Conservation (phyloP, 2,888 invertebrate genomes). For the Nemurella pictetii region DNA sequence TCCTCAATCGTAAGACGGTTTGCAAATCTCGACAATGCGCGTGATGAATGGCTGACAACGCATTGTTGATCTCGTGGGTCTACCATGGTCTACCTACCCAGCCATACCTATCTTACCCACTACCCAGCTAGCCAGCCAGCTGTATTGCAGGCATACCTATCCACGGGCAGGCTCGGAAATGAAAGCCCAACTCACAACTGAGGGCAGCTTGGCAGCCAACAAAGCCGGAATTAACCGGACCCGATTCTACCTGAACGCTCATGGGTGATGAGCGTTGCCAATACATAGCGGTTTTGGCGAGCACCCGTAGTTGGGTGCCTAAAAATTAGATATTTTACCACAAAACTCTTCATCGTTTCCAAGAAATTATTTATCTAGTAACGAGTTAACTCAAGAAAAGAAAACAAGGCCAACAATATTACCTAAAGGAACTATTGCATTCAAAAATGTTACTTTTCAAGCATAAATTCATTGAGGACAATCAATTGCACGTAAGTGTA, state of each 20-base stretch:
- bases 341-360: background rate
- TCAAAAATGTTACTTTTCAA: too few species aligned
- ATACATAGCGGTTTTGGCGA: background rate
- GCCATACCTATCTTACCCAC: background rate
- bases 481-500: too few species aligned
- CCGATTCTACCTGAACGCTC: background rate
- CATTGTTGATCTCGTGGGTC: slow-evolving; percentile 18
- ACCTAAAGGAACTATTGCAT: too few species aligned
- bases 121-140: background rate
- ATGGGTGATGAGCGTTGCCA: background rate
- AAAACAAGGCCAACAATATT: too few species aligned
- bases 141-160: background rate
- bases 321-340: background rate
- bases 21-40: slow-evolving; percentile 30
- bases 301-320: background rate
- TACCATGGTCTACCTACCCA: background rate
- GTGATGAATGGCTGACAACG: slow-evolving; percentile 33
- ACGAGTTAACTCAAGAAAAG: too few species aligned
- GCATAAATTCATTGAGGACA: too few species aligned
- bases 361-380: background rate
- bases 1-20: slow-evolving; percentile 30
- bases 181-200: background rate
- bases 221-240: background rate
- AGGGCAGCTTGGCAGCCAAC: background rate
- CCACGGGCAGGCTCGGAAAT: background rate